Percentiles rank a stretch among this genome's conserved stretches.
These are phyloP conservation scores for Eupithecia vulgata DNA, from an alignment of 2,888 invertebrate genomes.

Conservation along the genomic window DNA sequence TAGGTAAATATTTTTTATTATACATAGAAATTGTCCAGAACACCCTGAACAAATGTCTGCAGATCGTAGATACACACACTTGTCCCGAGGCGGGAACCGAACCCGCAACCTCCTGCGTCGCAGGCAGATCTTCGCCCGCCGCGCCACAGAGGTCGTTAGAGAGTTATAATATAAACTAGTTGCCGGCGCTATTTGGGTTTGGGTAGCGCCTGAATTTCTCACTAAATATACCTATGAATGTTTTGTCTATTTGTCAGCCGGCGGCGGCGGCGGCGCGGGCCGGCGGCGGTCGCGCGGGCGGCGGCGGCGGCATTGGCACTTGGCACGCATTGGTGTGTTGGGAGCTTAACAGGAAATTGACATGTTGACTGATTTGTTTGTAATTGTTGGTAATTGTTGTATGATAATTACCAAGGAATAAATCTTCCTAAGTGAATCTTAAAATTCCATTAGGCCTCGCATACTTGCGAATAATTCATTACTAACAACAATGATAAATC, in stretches of 20 bases:
- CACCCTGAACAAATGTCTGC: too few relatives aligned
- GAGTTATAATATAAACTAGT: too few relatives aligned
- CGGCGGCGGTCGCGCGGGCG: too few relatives aligned
- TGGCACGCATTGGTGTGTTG: background rate
- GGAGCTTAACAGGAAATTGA: conserved; percentile 12
- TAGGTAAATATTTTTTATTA: too few relatives aligned
- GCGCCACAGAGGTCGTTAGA: too few relatives aligned
- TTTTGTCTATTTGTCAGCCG: background rate
- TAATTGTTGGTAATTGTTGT: conserved; percentile 6
- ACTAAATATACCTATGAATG: background rate
- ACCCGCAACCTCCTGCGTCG: too few relatives aligned
- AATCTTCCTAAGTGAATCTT: conserved; percentile 2
- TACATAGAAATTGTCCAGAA: too few relatives aligned
- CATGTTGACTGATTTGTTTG: background rate
- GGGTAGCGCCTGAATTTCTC: too few relatives aligned
- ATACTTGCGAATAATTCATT: conserved; percentile 7
- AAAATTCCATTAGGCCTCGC: conserved; percentile 4
- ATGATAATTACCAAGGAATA: conserved; percentile 3
- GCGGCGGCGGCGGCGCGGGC: background rate
- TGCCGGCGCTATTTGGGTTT: too few relatives aligned
- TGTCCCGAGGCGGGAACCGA: too few relatives aligned
- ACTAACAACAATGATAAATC: conserved; percentile 3
- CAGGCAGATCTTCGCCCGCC: too few relatives aligned
- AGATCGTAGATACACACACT: too few relatives aligned
- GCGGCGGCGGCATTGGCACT: background rate